Evolutionary conservation across 2,113 vertebrate species (phyloP).

Genomic region (human): DNA sequence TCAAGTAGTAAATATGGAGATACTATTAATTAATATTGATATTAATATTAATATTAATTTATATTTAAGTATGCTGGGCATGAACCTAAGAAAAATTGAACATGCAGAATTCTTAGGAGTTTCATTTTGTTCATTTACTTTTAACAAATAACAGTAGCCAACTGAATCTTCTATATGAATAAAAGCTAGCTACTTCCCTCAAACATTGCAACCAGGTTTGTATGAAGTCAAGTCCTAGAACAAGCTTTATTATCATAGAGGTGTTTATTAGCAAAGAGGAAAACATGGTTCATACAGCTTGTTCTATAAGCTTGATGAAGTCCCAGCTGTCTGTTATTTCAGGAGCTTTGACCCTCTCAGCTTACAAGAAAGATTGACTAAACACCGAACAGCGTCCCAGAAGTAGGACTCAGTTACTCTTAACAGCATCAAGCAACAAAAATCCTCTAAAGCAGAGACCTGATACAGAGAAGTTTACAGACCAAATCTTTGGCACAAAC

Average conservation of each 20-base stretch:
- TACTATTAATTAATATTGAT: not conserved
- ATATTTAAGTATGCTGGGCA: not conserved
- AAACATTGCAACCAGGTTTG: not conserved
- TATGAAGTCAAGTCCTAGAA: conserved; percentile 24
- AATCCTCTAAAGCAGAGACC: conserved; percentile 9
- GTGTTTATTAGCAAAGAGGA: conserved; percentile 12
- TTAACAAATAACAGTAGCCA: conserved; percentile 27
- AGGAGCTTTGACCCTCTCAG: not conserved
- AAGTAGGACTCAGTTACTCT: not conserved
- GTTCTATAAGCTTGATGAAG: not conserved
- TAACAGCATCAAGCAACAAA: not conserved
- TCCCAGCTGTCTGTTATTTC: not conserved
- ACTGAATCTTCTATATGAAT: not conserved
- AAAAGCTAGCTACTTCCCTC: not conserved
- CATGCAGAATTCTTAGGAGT: not conserved
- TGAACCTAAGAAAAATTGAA: conserved; percentile 17
- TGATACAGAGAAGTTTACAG: not conserved
- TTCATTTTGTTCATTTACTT: not conserved
- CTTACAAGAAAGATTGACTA: conserved; percentile 3
- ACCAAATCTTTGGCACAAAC: not conserved
- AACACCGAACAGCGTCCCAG: not conserved
- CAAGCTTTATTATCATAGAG: not conserved
- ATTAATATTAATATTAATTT: not conserved
- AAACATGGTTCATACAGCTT: not conserved
- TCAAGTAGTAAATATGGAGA: not conserved